These are phyloP conservation scores for Pangasius sanitwongsei DNA, from an alignment of 2,797 vertebrate species.

Conservation along the genomic window DNA sequence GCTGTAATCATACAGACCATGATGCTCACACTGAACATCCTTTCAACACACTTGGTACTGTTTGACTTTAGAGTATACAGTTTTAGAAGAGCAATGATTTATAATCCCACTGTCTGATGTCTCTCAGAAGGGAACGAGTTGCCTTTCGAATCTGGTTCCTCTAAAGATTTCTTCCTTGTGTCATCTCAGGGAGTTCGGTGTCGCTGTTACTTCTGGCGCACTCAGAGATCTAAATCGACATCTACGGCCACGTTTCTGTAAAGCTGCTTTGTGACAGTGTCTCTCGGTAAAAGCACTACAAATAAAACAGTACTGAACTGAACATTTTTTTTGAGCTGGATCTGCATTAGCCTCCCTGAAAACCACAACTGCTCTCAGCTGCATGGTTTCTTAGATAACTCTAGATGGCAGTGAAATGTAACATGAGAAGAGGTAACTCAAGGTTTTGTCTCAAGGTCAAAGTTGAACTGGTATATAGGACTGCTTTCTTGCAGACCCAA, in stretches of 20 bases:
- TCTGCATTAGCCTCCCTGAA: not conserved
- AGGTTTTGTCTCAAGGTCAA: not conserved
- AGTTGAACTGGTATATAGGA: not conserved
- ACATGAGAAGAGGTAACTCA: not conserved
- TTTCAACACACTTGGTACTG: not conserved
- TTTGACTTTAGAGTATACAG: not conserved
- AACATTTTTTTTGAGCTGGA: not conserved
- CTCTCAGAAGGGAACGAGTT: no score
- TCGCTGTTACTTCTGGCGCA: not conserved
- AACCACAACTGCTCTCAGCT: not conserved
- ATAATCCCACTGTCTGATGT: no score
- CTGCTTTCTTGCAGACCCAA: not conserved
- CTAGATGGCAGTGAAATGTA: constrained; percentile 14
- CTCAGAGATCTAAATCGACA: not conserved
- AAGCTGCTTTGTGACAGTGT: not conserved
- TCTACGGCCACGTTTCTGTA: not conserved
- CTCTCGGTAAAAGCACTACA: not conserved
- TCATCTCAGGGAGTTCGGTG: no score
- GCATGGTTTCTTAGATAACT: not conserved
- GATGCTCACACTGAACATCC: not conserved
- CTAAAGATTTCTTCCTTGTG: not conserved
- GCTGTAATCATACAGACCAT: not conserved
- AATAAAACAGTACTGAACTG: not conserved
- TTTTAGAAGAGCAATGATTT: no score
- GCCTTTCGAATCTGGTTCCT: not conserved